Percentiles rank a stretch among this genome's conserved stretches.
phyloP scores from a whole-genome alignment of 2,888 invertebrate species.

The Caenorhabditis zanzibari region DNA sequence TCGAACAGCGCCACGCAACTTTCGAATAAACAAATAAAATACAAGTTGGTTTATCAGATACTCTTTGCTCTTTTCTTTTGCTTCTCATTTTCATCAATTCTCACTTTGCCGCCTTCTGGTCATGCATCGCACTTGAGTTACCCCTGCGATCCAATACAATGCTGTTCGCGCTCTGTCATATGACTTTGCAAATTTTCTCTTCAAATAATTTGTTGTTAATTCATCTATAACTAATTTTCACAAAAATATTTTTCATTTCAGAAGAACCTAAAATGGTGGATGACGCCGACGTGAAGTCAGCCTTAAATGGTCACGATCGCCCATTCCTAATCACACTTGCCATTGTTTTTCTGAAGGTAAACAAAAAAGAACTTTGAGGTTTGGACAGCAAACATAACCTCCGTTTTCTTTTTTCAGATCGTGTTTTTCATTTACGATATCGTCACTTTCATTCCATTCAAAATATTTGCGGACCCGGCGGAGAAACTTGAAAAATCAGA shows the following conservation, averaged over 20 bases:
- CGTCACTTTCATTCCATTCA: slow-evolving; percentile 80
- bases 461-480: slow-evolving; percentile 82
- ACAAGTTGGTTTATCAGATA: slow-evolving; percentile 57
- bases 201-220: neutral
- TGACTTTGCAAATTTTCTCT: slow-evolving; percentile 12
- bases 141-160: neutral
- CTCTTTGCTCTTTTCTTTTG: slow-evolving; percentile 38
- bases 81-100: neutral
- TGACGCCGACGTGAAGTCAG: slow-evolving; percentile 61
- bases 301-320: slow-evolving; percentile 66
- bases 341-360: slow-evolving; percentile 65
- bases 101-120: neutral
- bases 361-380: slow-evolving; percentile 15
- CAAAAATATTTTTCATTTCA: slow-evolving; percentile 36
- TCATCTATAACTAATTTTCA: neutral
- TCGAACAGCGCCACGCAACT: slow-evolving; percentile 42
- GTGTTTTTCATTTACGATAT: slow-evolving; percentile 82
- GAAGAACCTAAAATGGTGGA: slow-evolving; percentile 62
- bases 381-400: slow-evolving; percentile 23
- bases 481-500: slow-evolving; percentile 77
- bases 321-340: slow-evolving; percentile 67
- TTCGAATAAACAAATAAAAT: slow-evolving; percentile 48
- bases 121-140: slow-evolving; percentile 4
- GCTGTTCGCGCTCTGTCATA: neutral
- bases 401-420: slow-evolving; percentile 64